Evolutionary conservation across 1,140 invertebrate genomes (phyloP), one percentile per base, ranked within the genome.

Genomic region (Gryon sp.): DNA sequence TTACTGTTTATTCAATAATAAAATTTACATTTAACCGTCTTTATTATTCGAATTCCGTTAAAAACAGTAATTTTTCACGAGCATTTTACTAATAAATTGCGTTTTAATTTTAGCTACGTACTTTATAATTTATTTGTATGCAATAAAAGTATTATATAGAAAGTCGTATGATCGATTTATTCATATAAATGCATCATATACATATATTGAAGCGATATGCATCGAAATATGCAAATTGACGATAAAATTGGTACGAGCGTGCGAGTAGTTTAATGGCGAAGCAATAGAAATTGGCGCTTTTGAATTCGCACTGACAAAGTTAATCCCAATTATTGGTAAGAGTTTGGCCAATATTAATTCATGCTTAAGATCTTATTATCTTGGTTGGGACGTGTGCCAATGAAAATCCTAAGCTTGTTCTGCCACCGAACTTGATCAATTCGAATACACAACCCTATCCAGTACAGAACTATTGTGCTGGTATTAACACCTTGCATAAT

Each of bases 401-500:
- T 57, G 40, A 77, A 48, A 75, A 70, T 75, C 36, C 69, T 68
- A 50, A 79, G 66, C 73, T 76, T 75, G 73, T 76, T 59, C 50
- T 34, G n/a, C 43, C 76, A 81, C 76, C 77, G 79, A 84, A 85
- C 80, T 85, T 83, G 66, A 55, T 69, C 79, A 30, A 53, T 62
- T 60, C 77, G 78, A 77, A 80, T 72, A 52, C 78, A 80, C 78
- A 83, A 84, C 82, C 83, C 85, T 77, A 82, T 50, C 68, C n/a
- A n/a, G n/a, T n/a, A n/a, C n/a, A n/a, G 55, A 57, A 76, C 82
- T 76, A 87, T 87, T 87, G 86, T 87, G 69, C 82, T 81, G 81
- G 86, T 82, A 86, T 87, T 87, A 87, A 86, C 86, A 87, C 86
- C 86, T 87, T 82, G 78, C 78, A 87, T 87, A 87, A 87, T 86